Conservation (phyloP, 64 coral and sea anemone genomes). For the Porites australiensis region DNA sequence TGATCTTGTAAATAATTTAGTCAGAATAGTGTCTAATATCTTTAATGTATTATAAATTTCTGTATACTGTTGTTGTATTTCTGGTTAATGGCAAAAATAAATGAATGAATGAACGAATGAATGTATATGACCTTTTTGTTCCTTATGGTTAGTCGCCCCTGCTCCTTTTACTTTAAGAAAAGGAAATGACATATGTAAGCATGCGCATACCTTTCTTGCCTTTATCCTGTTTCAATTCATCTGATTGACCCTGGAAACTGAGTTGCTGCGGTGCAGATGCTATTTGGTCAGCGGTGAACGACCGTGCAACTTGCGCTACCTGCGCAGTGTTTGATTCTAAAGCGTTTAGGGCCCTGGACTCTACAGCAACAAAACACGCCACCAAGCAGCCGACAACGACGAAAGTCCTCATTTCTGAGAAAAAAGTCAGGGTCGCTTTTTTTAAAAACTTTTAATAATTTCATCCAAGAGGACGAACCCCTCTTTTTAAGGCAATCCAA, state of each 20-base stretch:
- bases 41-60: no score
- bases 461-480: no score
- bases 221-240: constrained; percentile 22
- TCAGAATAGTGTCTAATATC: no score
- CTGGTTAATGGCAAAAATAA: no score
- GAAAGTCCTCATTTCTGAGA: constrained; percentile 4
- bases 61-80: no score
- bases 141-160: no score
- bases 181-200: background rate
- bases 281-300: background rate
- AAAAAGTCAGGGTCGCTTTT: no score
- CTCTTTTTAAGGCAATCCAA: no score
- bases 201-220: background rate
- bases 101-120: no score
- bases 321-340: background rate
- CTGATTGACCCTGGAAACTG: constrained; percentile 5
- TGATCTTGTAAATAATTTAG: no score
- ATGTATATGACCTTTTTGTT: no score
- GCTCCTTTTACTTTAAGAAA: background rate
- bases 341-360: constrained; percentile 8
- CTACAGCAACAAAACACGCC: background rate
- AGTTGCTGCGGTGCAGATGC: constrained; percentile 1
- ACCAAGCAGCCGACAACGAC: background rate
- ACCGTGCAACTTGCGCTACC: background rate
- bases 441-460: no score